Evolutionary conservation across 30 jellyfish, hydroid and myxozoan species (phyloP).

Genomic region (Aurelia aurita complex sp. Pacific): DNA sequence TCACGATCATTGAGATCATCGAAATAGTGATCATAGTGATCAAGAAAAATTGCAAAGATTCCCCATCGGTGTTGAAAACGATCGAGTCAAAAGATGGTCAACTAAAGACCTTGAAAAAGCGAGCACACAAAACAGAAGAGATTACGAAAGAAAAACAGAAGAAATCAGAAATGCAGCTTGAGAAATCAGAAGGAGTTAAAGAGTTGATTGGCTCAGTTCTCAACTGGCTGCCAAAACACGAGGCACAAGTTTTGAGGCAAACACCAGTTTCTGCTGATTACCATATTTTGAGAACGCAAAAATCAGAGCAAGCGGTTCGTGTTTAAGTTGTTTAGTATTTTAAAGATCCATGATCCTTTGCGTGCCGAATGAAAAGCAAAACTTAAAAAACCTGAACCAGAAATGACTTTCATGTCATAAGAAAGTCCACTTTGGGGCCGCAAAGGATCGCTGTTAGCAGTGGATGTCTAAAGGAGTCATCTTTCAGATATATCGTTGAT

Average conservation of each 20-base stretch:
- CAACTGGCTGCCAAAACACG: conserved; percentile 74
- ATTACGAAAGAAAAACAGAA: conserved; percentile 61
- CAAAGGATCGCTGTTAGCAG: too few species aligned
- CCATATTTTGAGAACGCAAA: conserved; percentile 70
- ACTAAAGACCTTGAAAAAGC: conserved; percentile 46
- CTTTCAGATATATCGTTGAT: too few species aligned
- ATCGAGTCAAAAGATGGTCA: conserved; percentile 56
- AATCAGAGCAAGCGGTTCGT: conserved; percentile 39
- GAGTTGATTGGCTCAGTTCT: conserved; percentile 44
- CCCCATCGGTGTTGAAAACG: conserved; percentile 43
- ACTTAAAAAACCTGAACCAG: too few species aligned
- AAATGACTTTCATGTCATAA: too few species aligned
- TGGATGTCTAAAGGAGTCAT: too few species aligned
- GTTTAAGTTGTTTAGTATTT: neutral
- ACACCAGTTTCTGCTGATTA: conserved; percentile 93
- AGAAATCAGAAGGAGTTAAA: conserved; percentile 48
- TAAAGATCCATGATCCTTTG: too few species aligned
- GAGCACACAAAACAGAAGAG: conserved; percentile 24
- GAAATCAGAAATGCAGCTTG: conserved; percentile 28
- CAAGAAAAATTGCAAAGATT: conserved; percentile 37
- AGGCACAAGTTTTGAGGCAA: conserved; percentile 71
- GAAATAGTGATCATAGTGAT: conserved; percentile 66
- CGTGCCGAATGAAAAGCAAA: too few species aligned
- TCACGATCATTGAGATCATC: conserved; percentile 70
- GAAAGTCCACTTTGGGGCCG: too few species aligned